Conservation (phyloP, 2,797 vertebrate species). For the Mormyrus hasselquistii region DNA sequence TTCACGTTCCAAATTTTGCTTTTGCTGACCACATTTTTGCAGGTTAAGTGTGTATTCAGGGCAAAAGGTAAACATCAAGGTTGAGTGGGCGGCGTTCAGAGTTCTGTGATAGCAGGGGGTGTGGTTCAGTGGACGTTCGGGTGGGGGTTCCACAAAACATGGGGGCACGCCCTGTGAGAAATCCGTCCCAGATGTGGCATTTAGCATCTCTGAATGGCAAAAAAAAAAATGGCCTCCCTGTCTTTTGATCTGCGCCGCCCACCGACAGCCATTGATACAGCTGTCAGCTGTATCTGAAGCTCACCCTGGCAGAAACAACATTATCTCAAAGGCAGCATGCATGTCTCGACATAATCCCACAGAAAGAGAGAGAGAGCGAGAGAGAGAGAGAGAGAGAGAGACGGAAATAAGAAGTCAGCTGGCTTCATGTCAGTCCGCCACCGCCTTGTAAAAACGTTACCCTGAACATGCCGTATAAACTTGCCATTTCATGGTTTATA, state of each 20-base stretch:
- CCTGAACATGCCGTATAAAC: neutral
- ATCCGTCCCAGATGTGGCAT: neutral
- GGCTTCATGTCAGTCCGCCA: neutral
- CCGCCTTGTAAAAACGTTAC: conserved; percentile 6
- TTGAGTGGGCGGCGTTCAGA: neutral
- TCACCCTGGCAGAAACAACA: neutral
- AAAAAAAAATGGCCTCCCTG: neutral
- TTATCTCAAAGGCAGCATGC: conserved; percentile 23
- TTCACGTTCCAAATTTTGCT: neutral
- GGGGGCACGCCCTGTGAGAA: neutral
- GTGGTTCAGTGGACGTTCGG: neutral
- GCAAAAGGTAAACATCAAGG: neutral
- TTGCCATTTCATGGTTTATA: neutral
- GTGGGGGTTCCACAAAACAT: neutral
- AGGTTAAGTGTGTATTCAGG: neutral
- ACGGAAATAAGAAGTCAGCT: conserved; percentile 1
- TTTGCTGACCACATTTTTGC: neutral
- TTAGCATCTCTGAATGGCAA: neutral
- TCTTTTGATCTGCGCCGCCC: neutral
- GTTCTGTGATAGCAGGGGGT: neutral
- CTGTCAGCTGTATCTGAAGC: conserved; percentile 7
- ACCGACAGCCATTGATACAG: neutral
- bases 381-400: neutral
- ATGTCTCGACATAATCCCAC: conserved; percentile 8
- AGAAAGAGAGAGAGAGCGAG: neutral